Evolutionary conservation across 2,888 invertebrate species (phyloP).

Genomic region (Melipona bicolor): DNA sequence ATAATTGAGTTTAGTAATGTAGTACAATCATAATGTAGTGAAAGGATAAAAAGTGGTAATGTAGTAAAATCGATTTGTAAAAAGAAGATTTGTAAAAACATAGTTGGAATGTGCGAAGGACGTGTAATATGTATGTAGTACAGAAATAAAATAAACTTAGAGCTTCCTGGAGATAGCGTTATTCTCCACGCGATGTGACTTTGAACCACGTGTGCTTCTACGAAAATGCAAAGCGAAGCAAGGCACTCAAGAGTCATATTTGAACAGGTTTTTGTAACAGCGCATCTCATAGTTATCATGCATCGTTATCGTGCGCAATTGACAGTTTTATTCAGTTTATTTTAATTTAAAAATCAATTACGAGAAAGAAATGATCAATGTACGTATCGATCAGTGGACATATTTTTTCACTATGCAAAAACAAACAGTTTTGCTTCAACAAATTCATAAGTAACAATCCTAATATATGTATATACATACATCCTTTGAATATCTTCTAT

Average conservation of each 20-base stretch:
- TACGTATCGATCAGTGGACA: conserved; percentile 1
- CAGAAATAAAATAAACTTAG: conserved; percentile 33
- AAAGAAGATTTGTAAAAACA: conserved; percentile 1
- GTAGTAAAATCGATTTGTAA: background rate
- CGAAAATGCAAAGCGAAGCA: conserved; percentile 37
- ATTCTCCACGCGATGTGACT: conserved; percentile 36
- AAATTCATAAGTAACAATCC: background rate
- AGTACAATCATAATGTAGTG: background rate
- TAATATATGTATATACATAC: background rate
- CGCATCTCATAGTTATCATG: conserved; percentile 36
- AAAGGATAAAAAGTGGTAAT: background rate
- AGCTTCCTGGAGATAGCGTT: conserved; percentile 45
- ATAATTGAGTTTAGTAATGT: background rate
- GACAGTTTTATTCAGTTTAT: conserved; percentile 1
- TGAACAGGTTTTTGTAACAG: conserved; percentile 15
- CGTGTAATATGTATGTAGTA: background rate
- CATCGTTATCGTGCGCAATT: conserved; percentile 10
- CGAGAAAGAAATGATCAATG: background rate
- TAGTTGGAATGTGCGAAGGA: background rate
- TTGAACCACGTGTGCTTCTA: conserved; percentile 46
- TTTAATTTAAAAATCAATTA: background rate
- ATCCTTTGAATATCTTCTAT: background rate
- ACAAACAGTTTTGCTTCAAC: background rate
- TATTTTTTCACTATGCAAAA: background rate
- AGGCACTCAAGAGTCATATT: conserved; percentile 15